Evolutionary conservation across 2,888 invertebrate species (phyloP), one percentile per base, ranked within the genome.

Genomic region (Ryuthela nishihirai): DNA sequence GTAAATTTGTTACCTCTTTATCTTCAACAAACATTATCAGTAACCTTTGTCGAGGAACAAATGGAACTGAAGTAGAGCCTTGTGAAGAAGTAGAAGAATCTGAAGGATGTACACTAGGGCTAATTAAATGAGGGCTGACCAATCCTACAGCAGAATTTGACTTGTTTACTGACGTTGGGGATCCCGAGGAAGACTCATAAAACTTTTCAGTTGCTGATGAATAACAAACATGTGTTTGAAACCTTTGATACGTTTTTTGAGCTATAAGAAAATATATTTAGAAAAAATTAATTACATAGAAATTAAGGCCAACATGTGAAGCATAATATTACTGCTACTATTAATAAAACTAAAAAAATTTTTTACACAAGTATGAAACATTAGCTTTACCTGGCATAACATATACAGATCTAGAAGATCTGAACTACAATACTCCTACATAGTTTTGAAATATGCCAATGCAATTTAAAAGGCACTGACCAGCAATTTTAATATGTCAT

Each of bases 21-120:
- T 79, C 80, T 62, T 78, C 77, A 24, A 84, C 73, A 53, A 77
- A 74, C 15, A 83, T 78, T 62, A 84, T 71, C 23, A 85, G 72
- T 39, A 85, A 75, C 62, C 82, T 78, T 71, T 85, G 85, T 40
- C 85, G 73, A 1, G 85, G 85, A 48, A 85, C 79, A 69, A 80
- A 79, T 15, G 18, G 5, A 24, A 9, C 10, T 18, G 29, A 3
- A 34, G 26, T 18, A 18, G 26, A 17, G 15, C 3, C 21, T 34
- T 25, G 25, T 15, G 17, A 7, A 21, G 35, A 23, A 17, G 46
- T 18, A 25, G 20, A 18, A 24, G 21, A 21, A 15, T 47, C 54
- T 34, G 32, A n/a, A 44, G 45, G 7, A 40, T 26, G 15, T 1
- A 23, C 7, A 43, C 20, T 29, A 9, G 45, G 36, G 12, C 21